phyloP scores from a whole-genome alignment of 2,797 vertebrate species.

The Rhynchotus rufescens region DNA sequence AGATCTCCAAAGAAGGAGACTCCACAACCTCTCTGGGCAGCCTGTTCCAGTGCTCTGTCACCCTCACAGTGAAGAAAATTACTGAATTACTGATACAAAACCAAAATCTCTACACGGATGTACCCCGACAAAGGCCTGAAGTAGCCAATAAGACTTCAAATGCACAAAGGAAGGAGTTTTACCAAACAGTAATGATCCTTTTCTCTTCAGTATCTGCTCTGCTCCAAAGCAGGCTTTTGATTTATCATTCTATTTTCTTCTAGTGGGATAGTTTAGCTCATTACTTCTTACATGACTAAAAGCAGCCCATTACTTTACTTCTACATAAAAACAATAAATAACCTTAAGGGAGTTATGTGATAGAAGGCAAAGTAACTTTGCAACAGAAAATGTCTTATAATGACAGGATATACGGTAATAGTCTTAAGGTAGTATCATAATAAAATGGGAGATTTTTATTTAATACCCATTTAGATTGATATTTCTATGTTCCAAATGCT shows the following conservation, averaged over 20 bases:
- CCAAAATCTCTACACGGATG: neutral
- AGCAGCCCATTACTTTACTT: neutral
- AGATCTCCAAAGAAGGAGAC: too few relatives aligned
- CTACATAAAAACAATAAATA: conserved; percentile 17
- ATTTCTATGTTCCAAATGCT: conserved; percentile 34
- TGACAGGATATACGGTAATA: neutral
- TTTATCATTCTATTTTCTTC: conserved; percentile 21
- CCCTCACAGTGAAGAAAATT: too few relatives aligned
- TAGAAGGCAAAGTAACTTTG: conserved; percentile 4
- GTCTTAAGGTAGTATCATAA: neutral
- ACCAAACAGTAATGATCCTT: neutral
- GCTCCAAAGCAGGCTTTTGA: neutral
- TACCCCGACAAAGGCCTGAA: neutral
- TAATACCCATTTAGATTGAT: conserved; percentile 15
- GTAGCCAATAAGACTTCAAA: neutral
- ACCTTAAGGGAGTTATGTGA: neutral
- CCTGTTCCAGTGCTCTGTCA: too few relatives aligned
- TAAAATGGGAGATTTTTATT: neutral
- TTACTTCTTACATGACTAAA: conserved; percentile 33
- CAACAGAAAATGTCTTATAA: conserved; percentile 11
- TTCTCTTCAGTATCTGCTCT: neutral
- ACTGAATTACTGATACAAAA: neutral
- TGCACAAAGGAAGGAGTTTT: neutral
- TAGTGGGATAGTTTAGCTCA: neutral
- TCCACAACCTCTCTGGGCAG: too few relatives aligned